Conservation (phyloP, 1,140 invertebrate species). For the Drosophila willistoni region DNA sequence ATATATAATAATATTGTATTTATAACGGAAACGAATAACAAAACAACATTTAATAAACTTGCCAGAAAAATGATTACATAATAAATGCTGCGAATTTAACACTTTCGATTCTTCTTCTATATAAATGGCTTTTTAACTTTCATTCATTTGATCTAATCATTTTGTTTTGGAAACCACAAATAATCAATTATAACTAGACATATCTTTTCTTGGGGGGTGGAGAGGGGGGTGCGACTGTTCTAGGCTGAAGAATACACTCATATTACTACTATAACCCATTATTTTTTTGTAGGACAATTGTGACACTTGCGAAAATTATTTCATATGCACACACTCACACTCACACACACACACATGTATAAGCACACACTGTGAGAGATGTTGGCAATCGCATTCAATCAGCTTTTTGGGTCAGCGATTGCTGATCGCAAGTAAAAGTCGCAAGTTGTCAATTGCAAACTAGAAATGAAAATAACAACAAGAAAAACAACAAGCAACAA, state of each 20-base stretch:
- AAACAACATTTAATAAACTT: too few relatives aligned
- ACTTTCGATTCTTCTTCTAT: too few relatives aligned
- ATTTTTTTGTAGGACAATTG: slow-evolving; percentile 31
- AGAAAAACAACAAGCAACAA: slow-evolving; percentile 21
- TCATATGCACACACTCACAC: not conserved
- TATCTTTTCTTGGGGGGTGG: not conserved
- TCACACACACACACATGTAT: not conserved
- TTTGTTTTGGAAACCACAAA: too few relatives aligned
- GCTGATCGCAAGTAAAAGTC: slow-evolving; percentile 71
- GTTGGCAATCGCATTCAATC: slow-evolving; percentile 67
- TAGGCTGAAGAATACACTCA: not conserved
- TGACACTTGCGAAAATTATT: slow-evolving; percentile 61
- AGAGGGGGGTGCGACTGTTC: not conserved
- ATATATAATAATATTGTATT: too few relatives aligned
- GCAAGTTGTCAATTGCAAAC: slow-evolving; percentile 62
- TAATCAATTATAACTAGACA: slow-evolving; percentile 5
- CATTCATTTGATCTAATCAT: not conserved
- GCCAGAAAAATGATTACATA: too few relatives aligned
- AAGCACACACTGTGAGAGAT: slow-evolving; percentile 32
- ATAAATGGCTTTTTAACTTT: too few relatives aligned
- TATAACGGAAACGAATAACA: too few relatives aligned
- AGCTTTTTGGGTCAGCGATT: slow-evolving; percentile 75
- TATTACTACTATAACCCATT: slow-evolving; percentile 5
- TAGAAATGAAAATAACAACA: slow-evolving; percentile 68
- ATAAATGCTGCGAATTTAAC: too few relatives aligned